These are phyloP conservation scores for Whitmania pigra DNA, from an alignment of 1,140 invertebrate genomes.

Conservation along the genomic window DNA sequence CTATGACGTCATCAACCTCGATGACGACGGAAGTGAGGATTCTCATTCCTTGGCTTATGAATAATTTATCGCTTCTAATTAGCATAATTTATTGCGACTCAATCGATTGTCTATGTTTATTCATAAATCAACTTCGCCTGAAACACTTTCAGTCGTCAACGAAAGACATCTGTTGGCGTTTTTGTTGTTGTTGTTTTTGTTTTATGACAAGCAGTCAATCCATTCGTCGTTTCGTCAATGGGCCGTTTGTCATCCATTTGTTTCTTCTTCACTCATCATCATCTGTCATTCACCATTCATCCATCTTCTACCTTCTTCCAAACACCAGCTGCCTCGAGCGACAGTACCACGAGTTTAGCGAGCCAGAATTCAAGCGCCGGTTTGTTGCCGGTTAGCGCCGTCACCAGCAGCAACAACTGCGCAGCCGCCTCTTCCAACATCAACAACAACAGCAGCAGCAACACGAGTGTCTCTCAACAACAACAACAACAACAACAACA, in stretches of 20 bases:
- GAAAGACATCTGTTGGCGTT: too few relatives aligned
- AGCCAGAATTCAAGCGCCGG: constrained; percentile 30
- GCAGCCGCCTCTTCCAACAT: not conserved
- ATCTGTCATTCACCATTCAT: too few relatives aligned
- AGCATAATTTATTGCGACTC: not conserved
- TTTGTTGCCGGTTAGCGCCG: not conserved
- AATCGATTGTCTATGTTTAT: too few relatives aligned
- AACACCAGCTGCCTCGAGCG: constrained; percentile 35
- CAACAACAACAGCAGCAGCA: constrained; percentile 6
- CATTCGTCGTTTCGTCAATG: too few relatives aligned
- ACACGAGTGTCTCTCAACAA: not conserved
- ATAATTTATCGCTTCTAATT: constrained; percentile 1
- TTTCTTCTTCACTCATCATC: too few relatives aligned
- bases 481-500: constrained; percentile 8
- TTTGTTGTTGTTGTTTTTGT: too few relatives aligned
- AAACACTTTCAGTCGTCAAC: too few relatives aligned
- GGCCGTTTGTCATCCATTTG: too few relatives aligned
- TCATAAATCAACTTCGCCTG: too few relatives aligned
- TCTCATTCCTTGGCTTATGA: constrained; percentile 10
- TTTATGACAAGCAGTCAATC: too few relatives aligned
- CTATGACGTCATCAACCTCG: constrained; percentile 45
- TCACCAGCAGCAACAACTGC: constrained; percentile 1
- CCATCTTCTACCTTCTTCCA: not conserved
- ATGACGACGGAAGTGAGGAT: constrained; percentile 44
- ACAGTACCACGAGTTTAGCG: constrained; percentile 32